Evolutionary conservation across 2,888 invertebrate species (phyloP).

Genomic region (Agrochola lota): DNA sequence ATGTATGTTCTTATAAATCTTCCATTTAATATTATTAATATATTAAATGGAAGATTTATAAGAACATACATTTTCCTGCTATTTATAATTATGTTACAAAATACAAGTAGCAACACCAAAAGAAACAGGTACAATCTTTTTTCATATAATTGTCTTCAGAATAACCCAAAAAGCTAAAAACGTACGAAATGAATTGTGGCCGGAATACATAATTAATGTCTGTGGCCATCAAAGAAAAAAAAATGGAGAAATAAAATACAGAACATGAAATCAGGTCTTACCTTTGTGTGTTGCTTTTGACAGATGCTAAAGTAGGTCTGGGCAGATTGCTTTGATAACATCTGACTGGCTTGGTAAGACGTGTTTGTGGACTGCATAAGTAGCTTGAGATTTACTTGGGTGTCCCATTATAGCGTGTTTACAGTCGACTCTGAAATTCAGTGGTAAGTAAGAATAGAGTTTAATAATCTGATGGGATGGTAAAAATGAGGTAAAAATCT

Average conservation of each 20-base stretch:
- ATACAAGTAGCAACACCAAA: conserved; percentile 13
- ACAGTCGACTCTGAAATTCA: neutral
- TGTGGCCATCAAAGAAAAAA: conserved; percentile 50
- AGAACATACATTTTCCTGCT: neutral
- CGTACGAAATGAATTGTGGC: conserved; percentile 56
- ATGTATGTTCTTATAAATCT: no score
- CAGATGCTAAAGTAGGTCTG: conserved; percentile 54
- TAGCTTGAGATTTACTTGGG: neutral
- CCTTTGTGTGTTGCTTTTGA: conserved; percentile 54
- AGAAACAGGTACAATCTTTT: conserved; percentile 28
- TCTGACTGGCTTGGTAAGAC: conserved; percentile 3
- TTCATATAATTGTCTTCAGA: conserved; percentile 38
- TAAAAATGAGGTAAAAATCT: neutral
- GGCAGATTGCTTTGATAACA: conserved; percentile 40
- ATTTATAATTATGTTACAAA: conserved; percentile 28
- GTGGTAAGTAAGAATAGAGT: neutral
- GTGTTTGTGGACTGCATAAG: conserved; percentile 19
- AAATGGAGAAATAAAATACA: conserved; percentile 7
- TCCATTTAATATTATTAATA: neutral
- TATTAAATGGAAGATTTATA: neutral
- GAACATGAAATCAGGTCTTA: conserved; percentile 35
- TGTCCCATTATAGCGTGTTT: neutral
- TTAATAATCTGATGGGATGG: neutral
- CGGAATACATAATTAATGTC: conserved; percentile 61
- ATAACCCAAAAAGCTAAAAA: conserved; percentile 48